Base-by-base conservation (phyloP, 2,113 vertebrate genomes). In the Malurus cyaneus region DNA sequence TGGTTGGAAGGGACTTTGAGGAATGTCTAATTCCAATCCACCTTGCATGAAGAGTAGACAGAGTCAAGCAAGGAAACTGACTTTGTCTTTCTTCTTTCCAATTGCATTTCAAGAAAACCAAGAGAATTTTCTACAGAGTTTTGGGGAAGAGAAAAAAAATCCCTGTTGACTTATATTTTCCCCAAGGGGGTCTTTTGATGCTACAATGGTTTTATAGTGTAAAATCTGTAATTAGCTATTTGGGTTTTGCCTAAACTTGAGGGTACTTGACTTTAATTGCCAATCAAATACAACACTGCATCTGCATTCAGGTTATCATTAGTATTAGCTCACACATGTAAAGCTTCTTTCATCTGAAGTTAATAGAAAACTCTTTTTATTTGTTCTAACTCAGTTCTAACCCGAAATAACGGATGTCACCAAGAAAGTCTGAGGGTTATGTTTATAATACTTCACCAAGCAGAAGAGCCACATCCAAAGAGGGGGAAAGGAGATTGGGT, bases 211-310 rank as follows among this genome's bases (percentile, higher is more conserved):
- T 94, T 93, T 89, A 57, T 42, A 69, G 32, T 61, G 49, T 82
- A 87, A 94, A 94, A 94, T n/a, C 86, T 87, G 73, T 91, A 93
- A 97, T 94, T 92, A 95, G 57, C 73, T 93, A 46, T 93, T 95
- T 91, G 73, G 66, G 66, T 87, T 95, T 96, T 96, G 57, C 78
- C 84, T 91, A 82, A 96, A 97, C 78, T 96, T 91, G 87, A 86
- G 83, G 80, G 80, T 72, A 59, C 93, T 94, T 96, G 84, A 93
- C 61, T 93, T 78, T 95, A 95, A 92, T 69, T 94, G 92, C 61
- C 60, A 88, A 92, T 95, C 87, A 83, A 76, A 87, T 42, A 32
- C 61, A 92, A 61, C 53, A 91, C 28, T 60, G 60, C 85, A 28
- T 92, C 57, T 94, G 57, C 52, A 77, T 95, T 96, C 93, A 92